phyloP scores from a whole-genome alignment of 2,888 invertebrate genomes.

The Callyntrura guangdongensis region DNA sequence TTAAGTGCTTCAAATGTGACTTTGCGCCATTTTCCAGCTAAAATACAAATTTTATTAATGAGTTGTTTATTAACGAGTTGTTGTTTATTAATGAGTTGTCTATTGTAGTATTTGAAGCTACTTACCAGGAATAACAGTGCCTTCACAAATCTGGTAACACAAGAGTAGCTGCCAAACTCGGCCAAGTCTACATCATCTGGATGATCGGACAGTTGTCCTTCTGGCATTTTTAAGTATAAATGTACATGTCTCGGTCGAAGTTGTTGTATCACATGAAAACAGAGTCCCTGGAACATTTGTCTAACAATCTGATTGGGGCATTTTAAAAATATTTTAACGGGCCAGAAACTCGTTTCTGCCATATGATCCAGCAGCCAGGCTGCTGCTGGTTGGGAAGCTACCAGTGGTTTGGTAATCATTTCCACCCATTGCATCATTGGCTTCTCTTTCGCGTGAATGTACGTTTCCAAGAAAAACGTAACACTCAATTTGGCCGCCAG shows the following conservation, averaged over 20 bases:
- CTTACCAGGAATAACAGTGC: slow-evolving; percentile 93
- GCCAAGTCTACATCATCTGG: slow-evolving; percentile 88
- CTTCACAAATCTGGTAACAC: slow-evolving; percentile 96
- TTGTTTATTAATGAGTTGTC: no score
- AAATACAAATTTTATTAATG: slow-evolving; percentile 52
- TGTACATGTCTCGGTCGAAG: slow-evolving; percentile 90
- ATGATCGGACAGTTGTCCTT: slow-evolving; percentile 87
- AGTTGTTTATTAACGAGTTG: no score
- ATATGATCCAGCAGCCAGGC: slow-evolving; percentile 97
- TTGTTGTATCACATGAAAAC: slow-evolving; percentile 97
- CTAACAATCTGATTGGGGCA: slow-evolving; percentile 99
- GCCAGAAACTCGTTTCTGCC: slow-evolving; percentile 98
- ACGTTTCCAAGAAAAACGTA: slow-evolving; percentile 98
- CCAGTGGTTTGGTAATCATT: slow-evolving; percentile 97
- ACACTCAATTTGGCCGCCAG: slow-evolving; percentile 95
- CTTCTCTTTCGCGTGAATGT: slow-evolving; percentile 98
- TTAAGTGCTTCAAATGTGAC: slow-evolving; percentile 94
- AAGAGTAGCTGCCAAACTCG: slow-evolving; percentile 91
- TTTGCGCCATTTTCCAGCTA: slow-evolving; percentile 95
- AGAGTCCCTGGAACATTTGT: slow-evolving; percentile 98
- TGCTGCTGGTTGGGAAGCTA: slow-evolving; percentile 94
- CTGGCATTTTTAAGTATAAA: slow-evolving; percentile 88
- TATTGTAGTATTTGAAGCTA: slow-evolving; percentile 78
- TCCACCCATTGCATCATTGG: slow-evolving; percentile 99
- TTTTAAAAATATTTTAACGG: slow-evolving; percentile 94